A percentile compares a stretch with the other conserved stretches of the same genome.
phyloP scores from a whole-genome alignment of 1,140 invertebrate genomes.

The Mercenaria mercenaria region DNA sequence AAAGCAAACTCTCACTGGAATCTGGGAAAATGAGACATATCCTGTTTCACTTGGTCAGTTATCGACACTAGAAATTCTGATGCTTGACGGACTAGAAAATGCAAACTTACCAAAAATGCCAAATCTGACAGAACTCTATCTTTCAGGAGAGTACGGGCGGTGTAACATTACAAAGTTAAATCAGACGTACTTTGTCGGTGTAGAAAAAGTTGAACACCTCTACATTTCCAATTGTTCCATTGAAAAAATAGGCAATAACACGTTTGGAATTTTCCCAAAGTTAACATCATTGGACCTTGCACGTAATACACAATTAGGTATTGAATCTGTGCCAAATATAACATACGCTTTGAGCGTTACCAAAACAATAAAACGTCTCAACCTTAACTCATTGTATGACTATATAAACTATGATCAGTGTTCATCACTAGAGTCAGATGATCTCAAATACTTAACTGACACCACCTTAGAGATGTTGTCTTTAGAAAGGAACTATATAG shows the following conservation, averaged over 20 bases:
- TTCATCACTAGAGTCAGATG: background rate
- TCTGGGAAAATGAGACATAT: constrained; percentile 5
- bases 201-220: background rate
- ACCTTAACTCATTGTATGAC: background rate
- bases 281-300: background rate
- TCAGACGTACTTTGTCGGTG: background rate
- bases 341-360: background rate
- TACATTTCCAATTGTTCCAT: constrained; percentile 31
- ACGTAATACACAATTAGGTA: background rate
- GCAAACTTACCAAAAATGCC: background rate
- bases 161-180: background rate
- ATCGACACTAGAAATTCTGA: background rate
- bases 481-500: background rate
- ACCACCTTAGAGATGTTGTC: background rate
- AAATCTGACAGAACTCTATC: background rate
- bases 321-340: constrained; percentile 1
- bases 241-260: background rate
- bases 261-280: background rate
- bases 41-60: background rate
- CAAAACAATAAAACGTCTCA: background rate
- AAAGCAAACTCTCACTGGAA: background rate
- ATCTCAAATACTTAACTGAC: background rate
- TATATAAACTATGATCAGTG: background rate
- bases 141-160: background rate
- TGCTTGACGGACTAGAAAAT: background rate